Conservation (phyloP, 2,797 vertebrate species). For the Tapirus indicus region DNA sequence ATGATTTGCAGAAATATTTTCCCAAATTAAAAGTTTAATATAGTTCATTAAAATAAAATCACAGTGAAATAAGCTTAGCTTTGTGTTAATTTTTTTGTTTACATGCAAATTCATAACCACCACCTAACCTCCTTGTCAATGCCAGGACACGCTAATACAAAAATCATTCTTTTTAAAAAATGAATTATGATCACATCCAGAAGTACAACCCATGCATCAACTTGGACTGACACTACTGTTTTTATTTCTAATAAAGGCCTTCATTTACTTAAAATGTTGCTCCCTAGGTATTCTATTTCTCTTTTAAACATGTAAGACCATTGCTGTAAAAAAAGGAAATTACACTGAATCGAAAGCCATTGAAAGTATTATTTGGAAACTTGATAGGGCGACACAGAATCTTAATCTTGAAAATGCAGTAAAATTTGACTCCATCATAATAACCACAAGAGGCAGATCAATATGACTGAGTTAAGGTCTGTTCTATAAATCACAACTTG, state of each 20-base stretch:
- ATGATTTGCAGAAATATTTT: constrained; percentile 33
- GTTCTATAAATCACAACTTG: constrained; percentile 77
- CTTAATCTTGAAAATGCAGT: constrained; percentile 82
- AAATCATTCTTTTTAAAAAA: constrained; percentile 71
- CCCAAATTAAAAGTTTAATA: constrained; percentile 67
- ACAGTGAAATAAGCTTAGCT: constrained; percentile 53
- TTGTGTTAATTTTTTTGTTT: constrained; percentile 74
- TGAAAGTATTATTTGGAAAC: constrained; percentile 71
- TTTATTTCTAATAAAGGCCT: constrained; percentile 82
- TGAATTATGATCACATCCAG: constrained; percentile 74
- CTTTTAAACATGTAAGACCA: constrained; percentile 70
- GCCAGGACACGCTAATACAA: constrained; percentile 65
- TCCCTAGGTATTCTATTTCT: constrained; percentile 70
- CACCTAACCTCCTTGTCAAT: constrained; percentile 74
- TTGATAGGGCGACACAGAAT: constrained; percentile 74
- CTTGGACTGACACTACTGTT: constrained; percentile 74
- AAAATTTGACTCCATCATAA: constrained; percentile 84
- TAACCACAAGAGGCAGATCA: constrained; percentile 82
- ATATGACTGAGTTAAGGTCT: constrained; percentile 82
- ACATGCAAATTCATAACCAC: constrained; percentile 70
- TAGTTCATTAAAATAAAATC: constrained; percentile 67
- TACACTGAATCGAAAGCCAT: constrained; percentile 70
- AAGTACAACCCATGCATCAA: constrained; percentile 70
- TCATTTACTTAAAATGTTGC: constrained; percentile 79
- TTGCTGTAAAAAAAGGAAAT: constrained; percentile 73